phyloP scores from a whole-genome alignment of 2,113 vertebrate species.

The Mystacornis crossleyi region DNA sequence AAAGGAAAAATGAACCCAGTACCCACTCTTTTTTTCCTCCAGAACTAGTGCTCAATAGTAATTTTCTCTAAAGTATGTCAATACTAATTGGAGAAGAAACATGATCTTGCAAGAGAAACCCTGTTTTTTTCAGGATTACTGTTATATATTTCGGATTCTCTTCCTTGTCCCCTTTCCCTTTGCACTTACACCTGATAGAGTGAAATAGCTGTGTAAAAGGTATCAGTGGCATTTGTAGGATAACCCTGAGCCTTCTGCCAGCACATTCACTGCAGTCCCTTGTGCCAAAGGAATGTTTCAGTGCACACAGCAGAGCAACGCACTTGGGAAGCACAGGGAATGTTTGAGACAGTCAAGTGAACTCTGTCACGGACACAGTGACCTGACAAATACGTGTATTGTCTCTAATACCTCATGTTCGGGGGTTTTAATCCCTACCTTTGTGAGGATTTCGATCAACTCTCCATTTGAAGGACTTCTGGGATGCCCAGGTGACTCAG shows the following conservation, averaged over 20 bases:
- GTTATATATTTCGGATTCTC: background rate
- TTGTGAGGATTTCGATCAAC: conserved; percentile 58
- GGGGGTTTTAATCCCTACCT: conserved; percentile 50
- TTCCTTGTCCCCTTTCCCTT: background rate
- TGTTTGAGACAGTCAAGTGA: background rate
- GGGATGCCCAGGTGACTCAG: background rate
- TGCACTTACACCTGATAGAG: background rate
- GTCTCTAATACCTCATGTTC: conserved; percentile 33
- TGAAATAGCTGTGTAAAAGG: background rate
- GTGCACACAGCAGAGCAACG: background rate
- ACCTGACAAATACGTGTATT: conserved; percentile 4
- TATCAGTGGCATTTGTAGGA: background rate
- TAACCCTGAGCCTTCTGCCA: background rate
- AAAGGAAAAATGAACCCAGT: background rate
- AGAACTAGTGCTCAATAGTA: background rate
- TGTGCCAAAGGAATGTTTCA: conserved; percentile 11
- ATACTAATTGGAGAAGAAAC: background rate
- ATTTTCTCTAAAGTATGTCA: background rate
- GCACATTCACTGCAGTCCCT: background rate
- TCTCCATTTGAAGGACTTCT: conserved; percentile 18
- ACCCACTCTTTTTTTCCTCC: background rate
- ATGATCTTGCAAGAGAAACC: background rate
- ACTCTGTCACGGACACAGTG: background rate
- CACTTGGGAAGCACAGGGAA: background rate
- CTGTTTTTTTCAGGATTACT: background rate